Conservation (phyloP, 2,797 vertebrate genomes). For the Bradypodion pumilum region DNA sequence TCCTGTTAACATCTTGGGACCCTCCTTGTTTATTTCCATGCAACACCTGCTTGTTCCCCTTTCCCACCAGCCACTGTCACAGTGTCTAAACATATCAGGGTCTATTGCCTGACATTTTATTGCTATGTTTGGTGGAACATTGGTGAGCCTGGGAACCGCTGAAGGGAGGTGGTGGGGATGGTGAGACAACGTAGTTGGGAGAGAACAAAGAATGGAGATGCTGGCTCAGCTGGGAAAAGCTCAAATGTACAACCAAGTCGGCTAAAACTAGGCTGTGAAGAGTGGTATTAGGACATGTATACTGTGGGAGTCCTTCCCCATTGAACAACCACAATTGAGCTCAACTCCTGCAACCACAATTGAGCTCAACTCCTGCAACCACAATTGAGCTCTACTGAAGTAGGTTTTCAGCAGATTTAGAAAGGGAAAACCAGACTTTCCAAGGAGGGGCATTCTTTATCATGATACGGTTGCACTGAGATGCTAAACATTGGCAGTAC, state of each 20-base stretch:
- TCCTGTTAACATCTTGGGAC: background rate
- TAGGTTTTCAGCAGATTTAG: too few relatives aligned
- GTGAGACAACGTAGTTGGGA: background rate
- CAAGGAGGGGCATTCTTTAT: background rate
- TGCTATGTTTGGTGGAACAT: background rate
- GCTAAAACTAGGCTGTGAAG: background rate
- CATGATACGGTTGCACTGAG: slow-evolving; percentile 29
- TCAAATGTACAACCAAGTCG: background rate
- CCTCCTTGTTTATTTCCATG: background rate
- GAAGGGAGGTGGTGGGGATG: rapidly evolving
- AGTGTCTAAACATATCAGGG: background rate
- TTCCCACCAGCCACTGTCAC: background rate
- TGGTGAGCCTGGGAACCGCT: rapidly evolving
- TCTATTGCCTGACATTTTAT: background rate
- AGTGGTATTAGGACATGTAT: background rate
- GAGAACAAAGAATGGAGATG: background rate
- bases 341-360: background rate
- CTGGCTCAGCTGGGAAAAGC: too few relatives aligned
- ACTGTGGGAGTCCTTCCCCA: too few relatives aligned
- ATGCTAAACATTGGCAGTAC: background rate
- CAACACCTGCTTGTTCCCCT: too few relatives aligned
- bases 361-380: background rate
- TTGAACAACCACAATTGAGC: background rate
- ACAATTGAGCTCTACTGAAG: too few relatives aligned
- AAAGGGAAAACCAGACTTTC: too few relatives aligned